These are phyloP conservation scores for Chloropsis cyanopogon DNA, from an alignment of 2,113 vertebrate species.

Conservation along the genomic window DNA sequence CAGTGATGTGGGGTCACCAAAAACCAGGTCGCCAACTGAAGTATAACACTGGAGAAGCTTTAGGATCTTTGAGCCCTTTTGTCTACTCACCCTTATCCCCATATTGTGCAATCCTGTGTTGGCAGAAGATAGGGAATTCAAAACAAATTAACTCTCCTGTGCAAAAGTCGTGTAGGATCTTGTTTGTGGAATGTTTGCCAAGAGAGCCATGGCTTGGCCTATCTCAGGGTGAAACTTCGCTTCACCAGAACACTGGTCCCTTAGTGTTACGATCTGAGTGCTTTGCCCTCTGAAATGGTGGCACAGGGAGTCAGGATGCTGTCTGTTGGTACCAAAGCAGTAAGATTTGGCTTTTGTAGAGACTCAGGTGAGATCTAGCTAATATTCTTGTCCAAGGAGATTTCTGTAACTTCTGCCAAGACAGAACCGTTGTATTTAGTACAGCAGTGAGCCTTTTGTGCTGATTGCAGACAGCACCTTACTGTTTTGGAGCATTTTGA, in stretches of 20 bases:
- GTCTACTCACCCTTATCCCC: neutral
- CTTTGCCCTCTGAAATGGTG: neutral
- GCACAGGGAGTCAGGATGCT: neutral
- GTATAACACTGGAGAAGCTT: neutral
- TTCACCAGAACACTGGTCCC: neutral
- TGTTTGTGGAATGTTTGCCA: neutral
- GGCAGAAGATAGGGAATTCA: neutral
- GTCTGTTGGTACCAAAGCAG: neutral
- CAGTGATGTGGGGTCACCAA: neutral
- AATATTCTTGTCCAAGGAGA: neutral
- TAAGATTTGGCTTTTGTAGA: neutral
- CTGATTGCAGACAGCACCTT: neutral
- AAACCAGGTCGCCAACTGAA: neutral
- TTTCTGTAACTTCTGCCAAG: neutral
- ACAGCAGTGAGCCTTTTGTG: neutral
- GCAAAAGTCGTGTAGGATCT: neutral
- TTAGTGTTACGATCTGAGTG: neutral
- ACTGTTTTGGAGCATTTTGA: neutral
- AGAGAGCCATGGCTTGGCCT: neutral
- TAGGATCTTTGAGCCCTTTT: neutral
- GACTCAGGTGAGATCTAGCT: neutral
- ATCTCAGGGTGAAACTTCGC: neutral
- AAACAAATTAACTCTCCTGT: neutral
- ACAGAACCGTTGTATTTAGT: neutral
- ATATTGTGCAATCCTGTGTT: constrained; percentile 4